Evolutionary conservation across 2,113 vertebrate species (phyloP).

Genomic region (Aldabrachelys gigantea): DNA sequence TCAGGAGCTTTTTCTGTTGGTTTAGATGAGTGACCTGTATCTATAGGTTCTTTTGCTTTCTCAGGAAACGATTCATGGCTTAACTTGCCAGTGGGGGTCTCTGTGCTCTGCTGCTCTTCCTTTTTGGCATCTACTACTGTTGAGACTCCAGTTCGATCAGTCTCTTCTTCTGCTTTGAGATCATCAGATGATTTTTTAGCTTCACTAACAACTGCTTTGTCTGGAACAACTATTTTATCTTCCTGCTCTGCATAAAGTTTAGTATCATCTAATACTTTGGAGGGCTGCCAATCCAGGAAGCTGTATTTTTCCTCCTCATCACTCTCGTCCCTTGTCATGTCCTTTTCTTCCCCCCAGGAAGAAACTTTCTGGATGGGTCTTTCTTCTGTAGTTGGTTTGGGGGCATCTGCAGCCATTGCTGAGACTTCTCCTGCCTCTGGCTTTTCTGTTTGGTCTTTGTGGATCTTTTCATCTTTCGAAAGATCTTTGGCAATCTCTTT

Average conservation of each 20-base stretch:
- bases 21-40: slow-evolving; percentile 15
- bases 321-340: slow-evolving; percentile 66
- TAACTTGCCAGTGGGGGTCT: background rate
- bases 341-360: slow-evolving; percentile 65
- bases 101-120: slow-evolving; percentile 40
- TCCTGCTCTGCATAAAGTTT: slow-evolving; percentile 55
- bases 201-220: slow-evolving; percentile 44
- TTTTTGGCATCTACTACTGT: slow-evolving; percentile 22
- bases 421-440: slow-evolving; percentile 36
- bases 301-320: slow-evolving; percentile 63
- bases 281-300: slow-evolving; percentile 46
- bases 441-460: slow-evolving; percentile 44
- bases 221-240: slow-evolving; percentile 34
- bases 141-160: background rate
- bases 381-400: slow-evolving; percentile 41
- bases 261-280: slow-evolving; percentile 38
- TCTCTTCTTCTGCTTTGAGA: slow-evolving; percentile 61
- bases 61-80: slow-evolving; percentile 46
- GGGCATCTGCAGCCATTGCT: slow-evolving; percentile 36
- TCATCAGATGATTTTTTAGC: slow-evolving; percentile 10
- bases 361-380: slow-evolving; percentile 30
- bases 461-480: slow-evolving; percentile 49
- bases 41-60: slow-evolving; percentile 35
- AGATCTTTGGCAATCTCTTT: slow-evolving; percentile 72
- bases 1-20: slow-evolving; percentile 29